These are phyloP conservation scores for Lithophane semibrunnea DNA, from an alignment of 2,888 invertebrate species.

Conservation along the genomic window DNA sequence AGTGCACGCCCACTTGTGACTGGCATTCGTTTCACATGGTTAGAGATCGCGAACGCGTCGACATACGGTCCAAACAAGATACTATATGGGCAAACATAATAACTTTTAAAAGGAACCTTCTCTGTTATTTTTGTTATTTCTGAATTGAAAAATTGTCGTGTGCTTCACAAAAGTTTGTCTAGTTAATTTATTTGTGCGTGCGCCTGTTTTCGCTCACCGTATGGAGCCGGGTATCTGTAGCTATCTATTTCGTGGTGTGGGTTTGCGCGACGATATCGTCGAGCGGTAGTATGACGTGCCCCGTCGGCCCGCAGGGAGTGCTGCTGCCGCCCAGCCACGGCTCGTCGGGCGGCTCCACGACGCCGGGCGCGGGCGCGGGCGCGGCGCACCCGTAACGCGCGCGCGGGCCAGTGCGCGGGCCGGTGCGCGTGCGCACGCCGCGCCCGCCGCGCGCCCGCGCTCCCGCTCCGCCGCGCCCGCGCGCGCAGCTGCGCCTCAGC, in stretches of 20 bases:
- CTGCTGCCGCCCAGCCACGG: constrained; percentile 79
- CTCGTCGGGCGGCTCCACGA: constrained; percentile 75
- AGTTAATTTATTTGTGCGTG: background rate
- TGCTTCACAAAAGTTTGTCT: background rate
- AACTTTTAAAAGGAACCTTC: background rate
- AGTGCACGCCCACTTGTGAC: background rate
- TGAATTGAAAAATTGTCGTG: background rate
- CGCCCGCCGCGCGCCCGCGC: constrained; percentile 32
- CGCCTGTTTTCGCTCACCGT: background rate
- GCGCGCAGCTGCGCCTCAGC: constrained; percentile 32
- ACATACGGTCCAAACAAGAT: background rate
- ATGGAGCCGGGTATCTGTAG: constrained; percentile 2
- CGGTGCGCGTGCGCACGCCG: constrained; percentile 32
- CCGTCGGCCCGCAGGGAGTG: constrained; percentile 71
- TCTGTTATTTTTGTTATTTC: background rate
- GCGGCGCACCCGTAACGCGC: constrained; percentile 75
- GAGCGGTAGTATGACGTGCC: background rate
- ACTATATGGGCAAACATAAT: background rate
- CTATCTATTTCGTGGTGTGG: constrained; percentile 25
- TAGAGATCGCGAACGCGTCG: background rate
- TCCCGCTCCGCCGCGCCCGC: constrained; percentile 36
- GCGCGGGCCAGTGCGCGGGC: constrained; percentile 57
- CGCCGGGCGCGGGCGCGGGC: constrained; percentile 79
- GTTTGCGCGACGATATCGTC: background rate
- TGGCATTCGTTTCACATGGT: background rate